Conservation (phyloP, 2,113 vertebrate genomes). For the Antennarius striatus region DNA sequence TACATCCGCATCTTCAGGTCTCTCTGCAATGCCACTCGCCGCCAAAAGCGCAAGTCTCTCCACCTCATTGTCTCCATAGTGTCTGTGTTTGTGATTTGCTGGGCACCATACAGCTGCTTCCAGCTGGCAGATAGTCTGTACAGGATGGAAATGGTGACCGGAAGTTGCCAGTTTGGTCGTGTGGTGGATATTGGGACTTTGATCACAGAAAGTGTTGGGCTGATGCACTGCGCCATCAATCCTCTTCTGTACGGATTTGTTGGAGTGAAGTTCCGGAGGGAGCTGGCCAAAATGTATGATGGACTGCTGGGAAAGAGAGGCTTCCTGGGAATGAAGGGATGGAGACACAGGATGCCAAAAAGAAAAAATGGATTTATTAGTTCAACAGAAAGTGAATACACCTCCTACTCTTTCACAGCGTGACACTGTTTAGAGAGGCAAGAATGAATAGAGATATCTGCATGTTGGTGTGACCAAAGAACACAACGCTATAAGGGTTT, state of each 20-base stretch:
- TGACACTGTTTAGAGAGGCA: slow-evolving; percentile 32
- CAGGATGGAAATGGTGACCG: slow-evolving; percentile 46
- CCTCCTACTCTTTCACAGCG: slow-evolving; percentile 76
- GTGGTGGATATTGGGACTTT: slow-evolving; percentile 75
- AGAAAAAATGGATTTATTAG: slow-evolving; percentile 61
- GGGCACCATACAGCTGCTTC: slow-evolving; percentile 82
- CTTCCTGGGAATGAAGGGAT: slow-evolving; percentile 43
- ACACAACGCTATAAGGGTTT: too few relatives aligned
- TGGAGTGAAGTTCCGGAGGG: slow-evolving; percentile 82
- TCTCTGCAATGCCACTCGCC: slow-evolving; percentile 73
- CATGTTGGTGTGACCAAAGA: too few relatives aligned
- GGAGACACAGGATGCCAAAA: slow-evolving; percentile 45
- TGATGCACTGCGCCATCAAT: slow-evolving; percentile 84
- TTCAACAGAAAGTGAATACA: slow-evolving; percentile 79
- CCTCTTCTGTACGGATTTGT: slow-evolving; percentile 84
- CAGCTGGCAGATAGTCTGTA: slow-evolving; percentile 75
- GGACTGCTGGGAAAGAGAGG: slow-evolving; percentile 57
- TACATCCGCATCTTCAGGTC: slow-evolving; percentile 81
- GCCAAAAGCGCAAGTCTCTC: slow-evolving; percentile 80
- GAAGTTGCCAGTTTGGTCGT: slow-evolving; percentile 61
- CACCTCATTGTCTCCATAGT: slow-evolving; percentile 76
- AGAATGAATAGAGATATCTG: background rate
- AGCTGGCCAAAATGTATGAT: slow-evolving; percentile 74
- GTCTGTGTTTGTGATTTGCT: slow-evolving; percentile 79
- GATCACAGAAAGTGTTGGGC: slow-evolving; percentile 78